These are phyloP conservation scores for Lemur catta DNA, from an alignment of 2,797 vertebrate genomes.

Conservation along the genomic window DNA sequence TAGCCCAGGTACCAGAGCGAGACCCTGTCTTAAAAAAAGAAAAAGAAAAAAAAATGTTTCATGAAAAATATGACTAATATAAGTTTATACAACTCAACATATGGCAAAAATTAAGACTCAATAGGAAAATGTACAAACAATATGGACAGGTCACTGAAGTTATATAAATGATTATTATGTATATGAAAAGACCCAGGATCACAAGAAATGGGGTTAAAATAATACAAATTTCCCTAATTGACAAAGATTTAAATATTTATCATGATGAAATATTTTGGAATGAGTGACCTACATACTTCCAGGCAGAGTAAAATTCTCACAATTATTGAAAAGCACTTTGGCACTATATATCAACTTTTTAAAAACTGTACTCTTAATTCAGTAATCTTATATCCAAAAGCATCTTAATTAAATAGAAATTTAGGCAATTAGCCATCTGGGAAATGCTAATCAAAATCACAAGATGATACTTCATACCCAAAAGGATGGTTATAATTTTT, in stretches of 20 bases:
- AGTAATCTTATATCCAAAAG: neutral
- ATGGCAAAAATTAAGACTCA: neutral
- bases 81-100: neutral
- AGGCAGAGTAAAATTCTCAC: neutral
- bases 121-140: neutral
- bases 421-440: neutral
- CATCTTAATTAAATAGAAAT: neutral
- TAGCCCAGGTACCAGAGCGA: neutral
- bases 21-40: neutral
- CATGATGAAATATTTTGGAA: neutral
- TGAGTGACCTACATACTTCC: neutral
- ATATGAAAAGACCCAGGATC: neutral
- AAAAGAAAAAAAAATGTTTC: neutral
- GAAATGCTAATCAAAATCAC: conserved; percentile 11
- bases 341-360: neutral
- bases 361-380: neutral
- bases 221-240: neutral
- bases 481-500: neutral
- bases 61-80: neutral
- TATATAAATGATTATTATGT: neutral
- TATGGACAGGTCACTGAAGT: neutral
- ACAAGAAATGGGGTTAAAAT: neutral
- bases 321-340: conserved; percentile 18
- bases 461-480: neutral
- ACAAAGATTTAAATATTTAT: neutral